Base-by-base conservation (phyloP, 2,113 vertebrate species). In the Ictalurus furcatus region DNA sequence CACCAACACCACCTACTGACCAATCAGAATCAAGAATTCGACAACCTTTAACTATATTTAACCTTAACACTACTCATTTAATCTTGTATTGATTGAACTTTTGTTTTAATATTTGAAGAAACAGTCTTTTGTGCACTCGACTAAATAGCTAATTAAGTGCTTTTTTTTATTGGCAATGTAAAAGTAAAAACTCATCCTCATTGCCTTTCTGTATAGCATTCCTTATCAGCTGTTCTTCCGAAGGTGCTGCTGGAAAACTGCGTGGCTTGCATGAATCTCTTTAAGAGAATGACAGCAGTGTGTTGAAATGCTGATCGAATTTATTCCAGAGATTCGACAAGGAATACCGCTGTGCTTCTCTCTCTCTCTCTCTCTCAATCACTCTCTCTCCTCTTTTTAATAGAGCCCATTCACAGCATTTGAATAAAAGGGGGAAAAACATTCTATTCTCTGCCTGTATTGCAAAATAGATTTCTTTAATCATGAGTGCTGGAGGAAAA, bases 361-460 rank as follows among this genome's bases (percentile, higher is more conserved):
- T 40, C 14, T 73, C 48, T 59, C 40, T 30, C 28, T 56, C 34
- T 89, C n/a, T 16, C 63, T 40, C n/a, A 40, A 23, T 88, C 28
- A 19, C 14, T 89, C 67, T 54, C 74, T 74, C 37, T 73, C 19
- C 19, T 85, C 48, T 73, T 86, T 90, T 81, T 88, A 90, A 90
- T 89, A 89, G 67, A 90, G 86, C 87, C 78, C 67, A 87, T 89
- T 87, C 67, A 80, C 79, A 8, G 61, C 58, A 85, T 93, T 90
- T 90, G 79, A 92, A 90, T 90, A 90, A 91, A 89, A 71, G 12
- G 17, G 25, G 19, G 40, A 7, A 91, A 91, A 92, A 93, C 93
- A 94, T 94, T 94, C 90, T 94, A 93, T 94, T 94, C 91, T 93
- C 90, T 91, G 89, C 92, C 93, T 92, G 92, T 88, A 93, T 92